Base-by-base conservation (phyloP, 2,113 vertebrate species). In the Plestiodon gilberti region DNA sequence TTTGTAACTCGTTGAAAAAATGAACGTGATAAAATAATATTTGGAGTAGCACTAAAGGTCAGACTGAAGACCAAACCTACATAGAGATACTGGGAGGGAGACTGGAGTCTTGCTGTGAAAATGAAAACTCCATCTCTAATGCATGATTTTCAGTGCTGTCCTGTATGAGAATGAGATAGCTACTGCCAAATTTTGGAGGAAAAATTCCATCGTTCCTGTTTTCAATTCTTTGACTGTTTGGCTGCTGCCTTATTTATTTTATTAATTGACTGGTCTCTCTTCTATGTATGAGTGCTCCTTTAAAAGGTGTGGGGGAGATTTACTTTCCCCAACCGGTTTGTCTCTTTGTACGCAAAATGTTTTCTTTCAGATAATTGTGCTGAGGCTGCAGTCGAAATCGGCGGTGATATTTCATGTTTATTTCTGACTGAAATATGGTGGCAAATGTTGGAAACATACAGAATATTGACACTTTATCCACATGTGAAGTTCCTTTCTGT, bases 21-120 rank as follows among this genome's bases (percentile, higher is more conserved):
- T 30, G 0, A 67, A 84, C 61, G 6, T 5, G 62, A 48, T 90
- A 90, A 87, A 84, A 93, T 91, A 94, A 89, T 90, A 89, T 93
- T 91, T 92, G 89, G 79, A 88, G 81, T 91, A 87, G 74, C 81
- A 85, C 1, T 0, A 81, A 82, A 65, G 89, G 84, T 48, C 57
- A 74, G 65, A 38, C 33, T 52, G 82, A 89, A 90, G 92, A 87
- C 23, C 88, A 77, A 91, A 61, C 62, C 23, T 67, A 40, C 65
- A 70, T 69, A 28, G 77, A 65, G 83, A 33, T 90, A 83, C 82
- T 25, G 0, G 9, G 89, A 91, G 38, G 78, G 89, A 88, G 83
- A 69, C 83, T 76, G 64, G 85, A 69, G 80, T 70, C 0, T 35
- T 82, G 0, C 89, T 78, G 83, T 88, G 93, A 83, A 87, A 62